A percentile compares a stretch with the other conserved stretches of the same genome.
phyloP scores from a whole-genome alignment of 2,797 vertebrate genomes.

The Pipistrellus kuhlii region DNA sequence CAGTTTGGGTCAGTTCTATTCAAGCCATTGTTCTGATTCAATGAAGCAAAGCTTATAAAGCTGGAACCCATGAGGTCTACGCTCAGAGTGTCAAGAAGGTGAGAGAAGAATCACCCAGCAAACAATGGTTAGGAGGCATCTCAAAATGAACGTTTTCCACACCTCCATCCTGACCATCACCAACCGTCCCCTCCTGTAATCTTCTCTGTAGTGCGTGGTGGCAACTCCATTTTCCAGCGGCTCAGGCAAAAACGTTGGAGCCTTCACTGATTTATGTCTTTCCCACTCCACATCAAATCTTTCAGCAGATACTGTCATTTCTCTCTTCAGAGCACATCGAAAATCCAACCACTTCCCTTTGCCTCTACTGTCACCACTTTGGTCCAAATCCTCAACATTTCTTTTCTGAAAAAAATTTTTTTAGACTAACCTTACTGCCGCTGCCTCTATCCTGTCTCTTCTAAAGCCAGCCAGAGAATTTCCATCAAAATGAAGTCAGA shows the following conservation, averaged over 20 bases:
- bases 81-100: background rate
- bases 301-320: background rate
- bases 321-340: background rate
- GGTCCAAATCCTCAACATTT: background rate
- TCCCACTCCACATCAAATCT: background rate
- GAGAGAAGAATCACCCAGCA: background rate
- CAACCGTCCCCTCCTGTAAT: background rate
- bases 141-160: background rate
- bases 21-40: background rate
- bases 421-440: background rate
- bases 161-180: background rate
- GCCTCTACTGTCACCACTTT: background rate
- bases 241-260: background rate
- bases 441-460: background rate
- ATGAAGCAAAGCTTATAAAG: background rate
- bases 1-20: background rate
- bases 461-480: constrained; percentile 41
- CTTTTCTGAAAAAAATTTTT: background rate
- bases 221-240: background rate
- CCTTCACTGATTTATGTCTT: background rate
- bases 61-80: background rate
- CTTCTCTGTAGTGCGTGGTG: background rate
- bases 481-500: constrained; percentile 25
- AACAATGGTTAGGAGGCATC: background rate
- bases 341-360: background rate